Base-by-base conservation (phyloP, 2,797 vertebrate genomes). In the Scarus forsteni region DNA sequence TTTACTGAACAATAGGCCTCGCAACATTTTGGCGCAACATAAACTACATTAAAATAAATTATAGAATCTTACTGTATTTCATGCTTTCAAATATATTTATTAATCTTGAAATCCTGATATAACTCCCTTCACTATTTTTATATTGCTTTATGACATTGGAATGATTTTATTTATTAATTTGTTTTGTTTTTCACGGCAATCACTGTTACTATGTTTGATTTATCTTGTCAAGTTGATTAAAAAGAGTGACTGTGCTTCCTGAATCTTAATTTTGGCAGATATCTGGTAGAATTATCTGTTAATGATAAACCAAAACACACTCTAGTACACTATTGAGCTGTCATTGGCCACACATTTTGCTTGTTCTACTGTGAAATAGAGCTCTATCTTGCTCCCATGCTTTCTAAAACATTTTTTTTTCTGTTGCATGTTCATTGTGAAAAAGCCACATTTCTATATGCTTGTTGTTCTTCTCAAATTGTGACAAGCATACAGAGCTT, bases 291-390 rank as follows among this genome's bases (percentile, higher is more conserved):
- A 34, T 53, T 44, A 55, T 45, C n/a, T 9, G 43, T 7, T 45
- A 43, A 73, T 39, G 45, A 14, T 54, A 54, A 27, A 39, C 10
- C 51, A 55, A 57, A 43, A 40, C 61, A 43, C 27, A 58, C 59
- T n/a, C 18, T 1, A 27, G 8, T 19, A 36, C 39, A 5, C 8
- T n/a, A 3, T 50, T 65, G 10, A 49, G 3, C 14, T 64, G 12
- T 45, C 48, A 9, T 71, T 49, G 10, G 43, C 60, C 2, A n/a
- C 16, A 35, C 48, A 19, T 49, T 75, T 70, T 59, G 16, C 58
- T 73, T 38, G 10, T 74, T 72, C 82, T 73, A 49, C 55, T 62
- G 8, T 38, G 27, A 48, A 81, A 73, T 54, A 74, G 51, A 66
- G 60, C 42, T 43, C 50, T 5, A n/a, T 0, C 36, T 35, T 19